These are phyloP conservation scores for Sciaenops ocellatus DNA, from an alignment of 2,797 vertebrate species.

Conservation along the genomic window DNA sequence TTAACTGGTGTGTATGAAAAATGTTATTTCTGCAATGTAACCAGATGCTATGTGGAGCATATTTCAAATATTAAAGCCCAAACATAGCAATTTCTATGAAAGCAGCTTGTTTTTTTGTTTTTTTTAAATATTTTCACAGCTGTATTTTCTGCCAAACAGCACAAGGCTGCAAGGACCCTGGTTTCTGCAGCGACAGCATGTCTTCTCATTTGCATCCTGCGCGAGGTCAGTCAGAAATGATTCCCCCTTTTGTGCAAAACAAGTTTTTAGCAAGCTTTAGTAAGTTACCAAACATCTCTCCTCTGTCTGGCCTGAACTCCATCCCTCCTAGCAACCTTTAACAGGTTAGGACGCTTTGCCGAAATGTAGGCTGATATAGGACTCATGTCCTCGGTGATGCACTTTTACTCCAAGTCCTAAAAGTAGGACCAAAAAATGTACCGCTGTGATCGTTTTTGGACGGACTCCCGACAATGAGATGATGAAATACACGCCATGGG, in stretches of 20 bases:
- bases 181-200: neutral
- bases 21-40: neutral
- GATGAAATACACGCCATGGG: neutral
- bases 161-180: neutral
- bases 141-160: neutral
- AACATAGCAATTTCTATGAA: neutral
- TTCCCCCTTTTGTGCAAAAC: neutral
- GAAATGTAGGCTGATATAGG: neutral
- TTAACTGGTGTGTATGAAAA: too few relatives aligned
- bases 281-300: neutral
- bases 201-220: constrained; percentile 25
- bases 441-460: neutral
- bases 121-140: neutral
- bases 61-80: too few relatives aligned
- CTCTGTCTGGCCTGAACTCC: neutral
- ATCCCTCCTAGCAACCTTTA: neutral
- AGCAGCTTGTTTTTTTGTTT: neutral
- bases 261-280: neutral
- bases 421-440: neutral
- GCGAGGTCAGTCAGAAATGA: neutral
- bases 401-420: too few relatives aligned
- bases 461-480: neutral
- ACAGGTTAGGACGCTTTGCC: neutral
- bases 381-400: neutral
- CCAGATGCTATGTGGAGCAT: too few relatives aligned